Evolutionary conservation across 2,113 vertebrate genomes (phyloP), one percentile per base, ranked within the genome.

Genomic region (Neogobius melanostomus): DNA sequence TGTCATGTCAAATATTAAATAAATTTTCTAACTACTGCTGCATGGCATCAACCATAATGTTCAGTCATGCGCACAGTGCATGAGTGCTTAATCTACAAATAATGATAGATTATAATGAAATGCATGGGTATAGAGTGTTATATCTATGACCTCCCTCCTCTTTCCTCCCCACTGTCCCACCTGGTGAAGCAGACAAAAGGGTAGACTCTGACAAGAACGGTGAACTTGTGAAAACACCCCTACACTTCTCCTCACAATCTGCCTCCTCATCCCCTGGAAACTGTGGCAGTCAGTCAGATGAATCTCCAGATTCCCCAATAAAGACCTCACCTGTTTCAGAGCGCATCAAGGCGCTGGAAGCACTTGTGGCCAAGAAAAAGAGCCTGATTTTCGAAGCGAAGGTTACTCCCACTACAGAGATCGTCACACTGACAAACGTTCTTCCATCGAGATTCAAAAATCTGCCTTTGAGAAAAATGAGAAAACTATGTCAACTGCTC

Each of bases 321-420:
- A 94, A 93, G 83, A 88, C 84, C 0, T 92, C 92, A 6, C 93
- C 93, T 6, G 91, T 94, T 63, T 93, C 90, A 17, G 91, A 93
- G 83, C 76, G 92, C 81, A 93, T 93, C 74, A 93, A 93, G 82
- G 93, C 92, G 11, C 44, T 91, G n/a, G 92, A 93, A 75, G 92
- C 90, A 57, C 80, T 87, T 11, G 84, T 88, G 43, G 85, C 87
- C 50, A 91, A 86, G 81, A 83, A 89, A 90, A 84, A 69, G 90
- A 92, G 45, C 74, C 88, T 0, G 90, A 92, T 63, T 88, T 82
- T 72, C 82, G 91, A 84, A 89, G 76, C 7, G 89, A 92, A 48
- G 81, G 71, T 60, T 84, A 76, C 43, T 80, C 69, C 62, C 83
- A 86, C 70, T 82, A 89, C 68, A 85, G 86, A 87, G 76, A 92